phyloP scores from a whole-genome alignment of 35 echinoderm and acorn worm genomes.

The Holothuria glaberrima region DNA sequence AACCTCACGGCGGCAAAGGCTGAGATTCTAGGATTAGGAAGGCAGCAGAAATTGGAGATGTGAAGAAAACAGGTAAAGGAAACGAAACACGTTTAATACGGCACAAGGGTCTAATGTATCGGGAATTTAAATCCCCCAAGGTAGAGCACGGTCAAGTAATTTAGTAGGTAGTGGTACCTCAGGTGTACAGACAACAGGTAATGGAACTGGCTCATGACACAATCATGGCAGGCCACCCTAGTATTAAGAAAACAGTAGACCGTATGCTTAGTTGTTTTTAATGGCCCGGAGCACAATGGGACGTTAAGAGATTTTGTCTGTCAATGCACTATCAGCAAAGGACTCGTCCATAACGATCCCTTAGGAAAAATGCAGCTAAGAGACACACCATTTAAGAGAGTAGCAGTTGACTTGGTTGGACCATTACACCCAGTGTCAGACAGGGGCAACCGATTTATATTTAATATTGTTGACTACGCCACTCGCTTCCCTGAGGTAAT shows the following conservation, averaged over 20 bases:
- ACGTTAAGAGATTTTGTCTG: conserved; percentile 2
- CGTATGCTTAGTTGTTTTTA: conserved; percentile 50
- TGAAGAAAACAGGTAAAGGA: background rate
- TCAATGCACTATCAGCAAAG: conserved; percentile 8
- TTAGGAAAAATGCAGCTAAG: conserved; percentile 55
- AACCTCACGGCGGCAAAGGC: background rate
- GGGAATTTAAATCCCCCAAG: conserved; percentile 39
- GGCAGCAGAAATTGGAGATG: background rate
- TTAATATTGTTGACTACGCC: background rate
- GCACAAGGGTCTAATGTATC: conserved; percentile 30
- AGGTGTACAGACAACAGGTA: conserved; percentile 24
- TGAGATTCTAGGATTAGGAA: conserved; percentile 11
- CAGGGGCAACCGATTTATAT: conserved; percentile 24
- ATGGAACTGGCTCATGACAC: background rate
- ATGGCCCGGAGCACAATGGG: background rate
- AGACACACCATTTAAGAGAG: conserved; percentile 55
- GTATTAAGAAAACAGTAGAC: conserved; percentile 57
- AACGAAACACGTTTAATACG: background rate
- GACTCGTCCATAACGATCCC: background rate
- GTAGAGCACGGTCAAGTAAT: conserved; percentile 4
- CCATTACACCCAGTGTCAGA: conserved; percentile 49
- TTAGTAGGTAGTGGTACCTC: conserved; percentile 44
- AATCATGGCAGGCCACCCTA: conserved; percentile 47
- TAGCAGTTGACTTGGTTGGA: conserved; percentile 55
- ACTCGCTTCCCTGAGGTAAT: background rate